phyloP scores from a whole-genome alignment of 2,113 vertebrate species.

The Phasianus colchicus region DNA sequence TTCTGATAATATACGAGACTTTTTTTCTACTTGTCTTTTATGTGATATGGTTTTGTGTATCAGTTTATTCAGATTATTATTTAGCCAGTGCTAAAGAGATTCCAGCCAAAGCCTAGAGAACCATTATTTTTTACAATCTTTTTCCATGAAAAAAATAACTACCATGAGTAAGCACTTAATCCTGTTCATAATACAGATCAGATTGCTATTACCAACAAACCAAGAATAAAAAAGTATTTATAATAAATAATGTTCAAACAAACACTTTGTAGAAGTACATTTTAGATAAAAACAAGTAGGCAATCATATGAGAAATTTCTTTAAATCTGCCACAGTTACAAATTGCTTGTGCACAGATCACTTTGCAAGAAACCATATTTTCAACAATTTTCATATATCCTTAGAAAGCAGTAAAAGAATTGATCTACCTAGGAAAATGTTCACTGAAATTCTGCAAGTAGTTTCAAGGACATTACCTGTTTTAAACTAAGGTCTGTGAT shows the following conservation, averaged over 20 bases:
- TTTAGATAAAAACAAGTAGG: not conserved
- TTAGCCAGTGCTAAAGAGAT: not conserved
- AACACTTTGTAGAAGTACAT: not conserved
- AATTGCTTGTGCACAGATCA: not conserved
- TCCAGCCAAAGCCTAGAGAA: accelerated
- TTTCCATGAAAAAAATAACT: not conserved
- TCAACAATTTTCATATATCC: not conserved
- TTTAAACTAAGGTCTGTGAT: not conserved
- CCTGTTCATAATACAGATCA: not conserved
- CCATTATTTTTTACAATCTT: not conserved
- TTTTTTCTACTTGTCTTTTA: not conserved
- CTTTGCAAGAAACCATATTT: not conserved
- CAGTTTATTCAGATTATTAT: not conserved
- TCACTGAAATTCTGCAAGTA: not conserved
- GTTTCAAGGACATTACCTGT: not conserved
- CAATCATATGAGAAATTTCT: not conserved
- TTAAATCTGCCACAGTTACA: not conserved
- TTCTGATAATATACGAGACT: not conserved
- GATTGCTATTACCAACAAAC: not conserved
- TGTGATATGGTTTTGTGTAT: not conserved
- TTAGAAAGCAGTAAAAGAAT: not conserved
- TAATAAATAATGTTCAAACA: not conserved
- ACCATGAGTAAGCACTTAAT: not conserved
- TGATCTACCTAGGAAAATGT: not conserved
- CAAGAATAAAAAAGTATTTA: not conserved